Percentiles rank a stretch among this genome's conserved stretches.
Conservation (phyloP, 1,140 invertebrate genomes). For the Globodera rostochiensis region DNA sequence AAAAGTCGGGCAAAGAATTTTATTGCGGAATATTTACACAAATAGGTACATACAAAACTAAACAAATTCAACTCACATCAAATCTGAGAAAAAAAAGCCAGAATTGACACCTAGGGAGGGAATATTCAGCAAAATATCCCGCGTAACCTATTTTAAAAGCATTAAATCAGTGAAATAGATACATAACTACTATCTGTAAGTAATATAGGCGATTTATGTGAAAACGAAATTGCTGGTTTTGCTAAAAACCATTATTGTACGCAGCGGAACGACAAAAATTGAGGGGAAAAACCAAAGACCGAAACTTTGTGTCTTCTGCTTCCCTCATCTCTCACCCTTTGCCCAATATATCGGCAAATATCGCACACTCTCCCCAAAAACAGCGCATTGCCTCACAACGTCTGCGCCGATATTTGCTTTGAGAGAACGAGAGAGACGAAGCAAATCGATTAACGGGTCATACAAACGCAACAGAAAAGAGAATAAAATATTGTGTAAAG, state of each 20-base stretch:
- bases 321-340: neutral
- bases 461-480: neutral
- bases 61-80: no score
- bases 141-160: no score
- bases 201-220: no score
- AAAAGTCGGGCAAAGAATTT: no score
- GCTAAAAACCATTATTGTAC: neutral
- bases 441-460: neutral
- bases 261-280: conserved; percentile 7
- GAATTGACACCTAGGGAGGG: no score
- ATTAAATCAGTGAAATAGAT: no score
- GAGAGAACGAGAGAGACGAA: neutral
- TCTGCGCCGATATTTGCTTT: no score
- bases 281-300: conserved; percentile 20
- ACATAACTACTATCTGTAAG: no score
- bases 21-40: no score
- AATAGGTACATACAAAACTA: no score
- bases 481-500: neutral
- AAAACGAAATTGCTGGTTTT: neutral
- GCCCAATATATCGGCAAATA: neutral
- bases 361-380: neutral
- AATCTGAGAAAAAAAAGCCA: no score
- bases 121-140: no score
- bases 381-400: neutral
- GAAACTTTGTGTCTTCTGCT: neutral